Base-by-base conservation (phyloP, 2,888 invertebrate species). In the Galerucella nymphaeae region DNA sequence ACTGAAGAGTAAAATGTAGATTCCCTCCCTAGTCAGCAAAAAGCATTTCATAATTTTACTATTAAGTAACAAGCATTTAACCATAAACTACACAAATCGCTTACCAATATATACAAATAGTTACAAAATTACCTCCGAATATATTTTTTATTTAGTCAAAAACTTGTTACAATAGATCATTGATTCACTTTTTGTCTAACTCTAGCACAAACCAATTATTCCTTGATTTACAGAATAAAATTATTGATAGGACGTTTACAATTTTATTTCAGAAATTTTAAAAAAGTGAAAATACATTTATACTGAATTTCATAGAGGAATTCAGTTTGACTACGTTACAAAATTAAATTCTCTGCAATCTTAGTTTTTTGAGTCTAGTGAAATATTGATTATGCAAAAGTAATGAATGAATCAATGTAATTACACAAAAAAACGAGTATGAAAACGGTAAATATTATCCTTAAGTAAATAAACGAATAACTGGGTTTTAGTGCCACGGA, bases 71-170 rank as follows among this genome's bases (percentile, higher is more conserved):
- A 57, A 65, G 65, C 38, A 59, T 71, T 66, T 65, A 59, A 66
- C 66, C 16, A 53, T 16, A 16, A 53, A 53, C 53, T 53, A 53
- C 18, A 53, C 16, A 58, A 42, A 58, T n/a, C 10, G 10, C 48
- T 59, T 59, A 67, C 23, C 45, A 67, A 67, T 67, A 67, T 67
- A 71, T 65, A 71, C 66, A 66, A 71, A 65, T 50, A 30, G 57
- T 70, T 63, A 64, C 62, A 55, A 70, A 70, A 70, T 63, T 57
- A 57, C 41, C n/a, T 63, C 41, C 63, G 57, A 63, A 63, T 18
- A 63, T 38, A 63, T 57, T 14, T 14, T 45, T 63, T n/a, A 16
- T 41, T 53, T 53, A 30, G 65, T 66, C 66, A 58, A 71, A 71
- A 59, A 66, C 59, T 66, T 59, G 71, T 55, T 62, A 67, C 14